Conservation (phyloP, 2,797 vertebrate genomes). For the Helostoma temminkii region DNA sequence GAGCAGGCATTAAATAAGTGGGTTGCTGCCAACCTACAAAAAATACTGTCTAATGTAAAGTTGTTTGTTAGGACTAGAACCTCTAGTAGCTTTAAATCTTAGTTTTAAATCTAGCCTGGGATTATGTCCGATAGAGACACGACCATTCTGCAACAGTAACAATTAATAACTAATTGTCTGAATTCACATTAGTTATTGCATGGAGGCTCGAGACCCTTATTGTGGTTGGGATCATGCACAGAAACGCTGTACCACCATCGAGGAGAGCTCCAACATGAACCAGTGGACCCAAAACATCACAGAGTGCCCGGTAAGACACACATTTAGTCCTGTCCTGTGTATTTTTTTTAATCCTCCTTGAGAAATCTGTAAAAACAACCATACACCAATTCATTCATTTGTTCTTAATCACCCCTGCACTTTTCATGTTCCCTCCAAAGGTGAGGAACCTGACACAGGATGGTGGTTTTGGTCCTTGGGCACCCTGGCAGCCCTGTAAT, state of each 20-base stretch:
- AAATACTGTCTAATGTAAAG: not conserved
- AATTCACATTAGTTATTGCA: conserved; percentile 83
- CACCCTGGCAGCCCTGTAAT: conserved; percentile 88
- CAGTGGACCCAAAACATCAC: conserved; percentile 95
- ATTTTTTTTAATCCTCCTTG: no score
- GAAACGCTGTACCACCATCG: conserved; percentile 91
- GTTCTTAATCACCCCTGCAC: no score
- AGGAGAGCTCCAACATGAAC: conserved; percentile 93
- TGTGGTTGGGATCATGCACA: conserved; percentile 94
- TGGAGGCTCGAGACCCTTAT: conserved; percentile 95
- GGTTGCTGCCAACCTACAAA: conserved; percentile 14
- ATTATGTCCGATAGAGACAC: not conserved
- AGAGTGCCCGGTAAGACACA: conserved; percentile 89
- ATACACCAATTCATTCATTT: no score
- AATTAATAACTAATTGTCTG: conserved; percentile 4
- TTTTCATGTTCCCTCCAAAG: conserved; percentile 69
- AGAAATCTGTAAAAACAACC: no score
- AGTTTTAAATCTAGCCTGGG: no score
- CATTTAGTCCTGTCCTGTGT: not conserved
- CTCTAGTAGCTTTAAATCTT: not conserved
- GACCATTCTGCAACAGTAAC: not conserved
- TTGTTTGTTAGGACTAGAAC: not conserved
- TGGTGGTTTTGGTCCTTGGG: conserved; percentile 90
- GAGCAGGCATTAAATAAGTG: conserved; percentile 31
- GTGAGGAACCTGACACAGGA: conserved; percentile 92